Conservation (phyloP, 2,113 vertebrate genomes). For the Myrmophylax atrothorax region DNA sequence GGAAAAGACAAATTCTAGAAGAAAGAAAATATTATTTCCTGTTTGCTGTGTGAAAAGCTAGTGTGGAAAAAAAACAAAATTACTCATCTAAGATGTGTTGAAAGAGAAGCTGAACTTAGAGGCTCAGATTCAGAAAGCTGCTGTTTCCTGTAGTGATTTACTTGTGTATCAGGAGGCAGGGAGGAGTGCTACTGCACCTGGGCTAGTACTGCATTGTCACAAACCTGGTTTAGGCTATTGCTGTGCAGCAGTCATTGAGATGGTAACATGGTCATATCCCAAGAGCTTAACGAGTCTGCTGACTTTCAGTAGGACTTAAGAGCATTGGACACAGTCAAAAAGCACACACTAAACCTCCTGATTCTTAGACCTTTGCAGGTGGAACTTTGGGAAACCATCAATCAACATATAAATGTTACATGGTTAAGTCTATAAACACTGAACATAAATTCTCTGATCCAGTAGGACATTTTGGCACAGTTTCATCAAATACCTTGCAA, state of each 20-base stretch:
- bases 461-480: not conserved
- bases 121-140: not conserved
- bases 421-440: not conserved
- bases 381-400: not conserved
- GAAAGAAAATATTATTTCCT: not conserved
- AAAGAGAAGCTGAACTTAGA: not conserved
- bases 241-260: not conserved
- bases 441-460: not conserved
- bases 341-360: not conserved
- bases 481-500: not conserved
- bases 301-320: not conserved
- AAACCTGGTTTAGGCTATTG: not conserved
- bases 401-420: not conserved
- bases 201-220: accelerated
- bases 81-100: not conserved
- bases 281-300: not conserved
- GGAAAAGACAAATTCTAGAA: not conserved
- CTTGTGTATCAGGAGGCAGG: not conserved
- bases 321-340: not conserved
- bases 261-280: accelerated
- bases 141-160: not conserved
- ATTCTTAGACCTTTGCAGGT: not conserved
- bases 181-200: not conserved
- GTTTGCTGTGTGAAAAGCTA: not conserved
- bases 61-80: not conserved